Conservation (phyloP, 92 coral and sea anemone species). For the Parazoanthus atlanticus region DNA sequence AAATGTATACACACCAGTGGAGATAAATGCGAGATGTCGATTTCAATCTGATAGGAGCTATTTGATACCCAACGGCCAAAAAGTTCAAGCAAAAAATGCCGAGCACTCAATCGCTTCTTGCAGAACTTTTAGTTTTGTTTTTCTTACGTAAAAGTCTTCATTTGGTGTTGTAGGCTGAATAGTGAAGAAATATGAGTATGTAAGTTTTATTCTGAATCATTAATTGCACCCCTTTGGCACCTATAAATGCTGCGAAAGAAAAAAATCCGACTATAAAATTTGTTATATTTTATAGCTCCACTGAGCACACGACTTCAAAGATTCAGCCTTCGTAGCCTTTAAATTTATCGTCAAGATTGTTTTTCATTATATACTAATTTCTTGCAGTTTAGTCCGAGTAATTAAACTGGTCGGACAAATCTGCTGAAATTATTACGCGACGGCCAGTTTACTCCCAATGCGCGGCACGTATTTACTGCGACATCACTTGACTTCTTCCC, state of each 20-base stretch:
- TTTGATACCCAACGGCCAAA: constrained; percentile 44
- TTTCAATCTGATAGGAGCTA: constrained; percentile 46
- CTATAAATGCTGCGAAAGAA: not conserved
- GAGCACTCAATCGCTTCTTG: not conserved
- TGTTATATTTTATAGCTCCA: not conserved
- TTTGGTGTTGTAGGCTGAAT: not conserved
- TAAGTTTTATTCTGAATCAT: not conserved
- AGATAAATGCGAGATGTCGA: constrained; percentile 44
- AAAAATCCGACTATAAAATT: not conserved
- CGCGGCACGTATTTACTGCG: not conserved
- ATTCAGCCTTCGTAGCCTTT: not conserved
- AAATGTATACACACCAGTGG: constrained; percentile 46
- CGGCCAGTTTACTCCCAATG: not conserved
- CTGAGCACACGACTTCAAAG: not conserved
- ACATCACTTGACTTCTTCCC: constrained; percentile 15
- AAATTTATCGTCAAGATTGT: not conserved
- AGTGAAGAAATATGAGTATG: constrained; percentile 8
- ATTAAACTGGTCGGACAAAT: not conserved
- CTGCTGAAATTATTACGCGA: not conserved
- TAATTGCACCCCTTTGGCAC: not conserved
- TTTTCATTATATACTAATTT: not conserved
- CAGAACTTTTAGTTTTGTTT: not conserved
- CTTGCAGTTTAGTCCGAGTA: not conserved
- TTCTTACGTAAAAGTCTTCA: constrained; percentile 1
- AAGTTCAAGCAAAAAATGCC: constrained; percentile 5